Evolutionary conservation across 2,888 invertebrate genomes (phyloP).

Genomic region (Eristalis pertinax): DNA sequence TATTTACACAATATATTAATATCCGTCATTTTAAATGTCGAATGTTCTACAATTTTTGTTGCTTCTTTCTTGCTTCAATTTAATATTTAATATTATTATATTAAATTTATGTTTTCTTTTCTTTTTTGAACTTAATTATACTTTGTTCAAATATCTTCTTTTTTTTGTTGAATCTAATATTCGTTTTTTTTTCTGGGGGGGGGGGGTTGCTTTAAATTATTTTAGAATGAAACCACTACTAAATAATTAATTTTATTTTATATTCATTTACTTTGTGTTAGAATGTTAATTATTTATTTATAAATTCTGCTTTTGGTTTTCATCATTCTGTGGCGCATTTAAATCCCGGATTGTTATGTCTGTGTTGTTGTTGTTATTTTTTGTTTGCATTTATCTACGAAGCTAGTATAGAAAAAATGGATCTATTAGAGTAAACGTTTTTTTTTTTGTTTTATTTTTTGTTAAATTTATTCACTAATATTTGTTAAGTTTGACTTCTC

Average conservation of each 20-base stretch:
- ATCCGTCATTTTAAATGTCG: slow-evolving; percentile 68
- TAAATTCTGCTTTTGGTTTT: slow-evolving; percentile 73
- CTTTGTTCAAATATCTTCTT: slow-evolving; percentile 45
- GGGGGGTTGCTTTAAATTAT: slow-evolving; percentile 57
- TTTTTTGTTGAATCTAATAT: slow-evolving; percentile 62
- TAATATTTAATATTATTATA: slow-evolving; percentile 44
- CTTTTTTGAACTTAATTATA: slow-evolving; percentile 59
- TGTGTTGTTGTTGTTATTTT: slow-evolving; percentile 35
- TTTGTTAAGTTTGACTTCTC: slow-evolving; percentile 45
- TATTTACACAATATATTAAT: slow-evolving; percentile 68
- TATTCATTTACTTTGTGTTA: slow-evolving; percentile 70
- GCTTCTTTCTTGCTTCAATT: slow-evolving; percentile 46
- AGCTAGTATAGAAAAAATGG: slow-evolving; percentile 72
- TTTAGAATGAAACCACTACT: slow-evolving; percentile 70
- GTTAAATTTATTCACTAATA: slow-evolving; percentile 49
- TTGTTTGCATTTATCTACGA: slow-evolving; percentile 65
- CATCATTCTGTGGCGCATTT: slow-evolving; percentile 40
- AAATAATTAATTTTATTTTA: slow-evolving; percentile 73
- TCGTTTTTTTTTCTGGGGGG: slow-evolving; percentile 57
- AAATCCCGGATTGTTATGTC: slow-evolving; percentile 49
- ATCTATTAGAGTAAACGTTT: slow-evolving; percentile 70
- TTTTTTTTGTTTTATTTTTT: slow-evolving; percentile 59
- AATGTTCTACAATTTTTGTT: slow-evolving; percentile 44
- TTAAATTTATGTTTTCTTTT: background rate
- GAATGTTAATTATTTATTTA: slow-evolving; percentile 52